Conservation (phyloP, 2,113 vertebrate species). For the Saguinus imperator region DNA sequence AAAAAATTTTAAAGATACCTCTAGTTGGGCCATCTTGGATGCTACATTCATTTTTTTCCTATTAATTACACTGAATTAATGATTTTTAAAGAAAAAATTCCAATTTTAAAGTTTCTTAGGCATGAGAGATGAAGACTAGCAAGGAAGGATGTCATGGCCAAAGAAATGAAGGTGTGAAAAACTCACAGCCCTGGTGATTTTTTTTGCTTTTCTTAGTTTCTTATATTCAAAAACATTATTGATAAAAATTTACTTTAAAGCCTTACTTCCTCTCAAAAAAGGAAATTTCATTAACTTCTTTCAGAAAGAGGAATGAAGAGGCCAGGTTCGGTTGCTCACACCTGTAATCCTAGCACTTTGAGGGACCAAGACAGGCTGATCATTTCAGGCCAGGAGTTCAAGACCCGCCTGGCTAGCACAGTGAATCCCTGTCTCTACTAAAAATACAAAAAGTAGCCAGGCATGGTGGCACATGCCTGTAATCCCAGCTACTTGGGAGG, state of each 20-base stretch:
- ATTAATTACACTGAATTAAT: background rate
- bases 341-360: too few species aligned
- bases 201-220: background rate
- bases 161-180: background rate
- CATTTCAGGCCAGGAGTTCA: too few species aligned
- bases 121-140: background rate
- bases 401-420: too few species aligned
- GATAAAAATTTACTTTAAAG: conserved; percentile 31
- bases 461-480: too few species aligned
- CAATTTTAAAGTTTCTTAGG: background rate
- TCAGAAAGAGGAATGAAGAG: background rate
- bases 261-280: background rate
- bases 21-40: background rate
- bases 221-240: background rate
- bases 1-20: background rate
- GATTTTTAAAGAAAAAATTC: background rate
- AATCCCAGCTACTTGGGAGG: too few species aligned
- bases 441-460: too few species aligned
- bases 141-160: background rate
- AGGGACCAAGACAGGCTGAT: too few species aligned
- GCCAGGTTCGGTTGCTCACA: too few species aligned
- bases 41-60: background rate
- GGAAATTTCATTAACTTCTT: background rate
- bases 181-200: background rate
- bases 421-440: too few species aligned